Evolutionary conservation across 2,888 invertebrate genomes (phyloP), one percentile per base, ranked within the genome.

Genomic region (Polydrusus tereticollis): DNA sequence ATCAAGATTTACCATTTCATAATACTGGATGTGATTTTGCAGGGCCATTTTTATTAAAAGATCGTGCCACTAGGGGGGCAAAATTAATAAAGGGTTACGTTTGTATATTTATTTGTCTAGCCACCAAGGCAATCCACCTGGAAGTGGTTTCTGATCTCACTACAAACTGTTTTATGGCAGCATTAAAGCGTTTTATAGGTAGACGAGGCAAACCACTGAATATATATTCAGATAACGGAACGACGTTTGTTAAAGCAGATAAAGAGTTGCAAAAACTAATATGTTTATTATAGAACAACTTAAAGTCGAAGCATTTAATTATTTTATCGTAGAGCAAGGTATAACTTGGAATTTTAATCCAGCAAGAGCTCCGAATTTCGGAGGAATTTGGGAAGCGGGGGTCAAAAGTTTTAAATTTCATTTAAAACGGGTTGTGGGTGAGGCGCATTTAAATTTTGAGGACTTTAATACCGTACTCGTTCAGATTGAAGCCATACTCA

Each of bases 1-100:
- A 60, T 8, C 74, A 67, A 20, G 47, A 69, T 6, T 69, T 65
- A 38, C 67, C 76, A 7, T 78, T 79, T 67, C 36, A 16, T 12
- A 52, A 55, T 33, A 47, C 68, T 1, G 72, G 75, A n/a, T 52
- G 73, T 0, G 75, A 75, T 57, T 68, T 26, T 45, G 75, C 65
- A 0, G 73, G 75, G n/a, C 75, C 75, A 14, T 73, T 57, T 38
- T 43, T 26, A 10, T 36, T 75, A 7, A 68, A 62, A 62, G n/a
- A n/a, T n/a, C n/a, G n/a, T n/a, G n/a, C n/a, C n/a, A n/a, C n/a
- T n/a, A n/a, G n/a, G n/a, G n/a, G n/a, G n/a, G n/a, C n/a, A n/a
- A n/a, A n/a, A n/a, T n/a, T n/a, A n/a, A n/a, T n/a, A n/a, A n/a
- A n/a, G n/a, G n/a, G n/a, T n/a, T n/a, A n/a, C n/a, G n/a, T n/a